These are phyloP conservation scores for Limnothrissa miodon DNA, from an alignment of 2,113 vertebrate genomes.

Conservation along the genomic window DNA sequence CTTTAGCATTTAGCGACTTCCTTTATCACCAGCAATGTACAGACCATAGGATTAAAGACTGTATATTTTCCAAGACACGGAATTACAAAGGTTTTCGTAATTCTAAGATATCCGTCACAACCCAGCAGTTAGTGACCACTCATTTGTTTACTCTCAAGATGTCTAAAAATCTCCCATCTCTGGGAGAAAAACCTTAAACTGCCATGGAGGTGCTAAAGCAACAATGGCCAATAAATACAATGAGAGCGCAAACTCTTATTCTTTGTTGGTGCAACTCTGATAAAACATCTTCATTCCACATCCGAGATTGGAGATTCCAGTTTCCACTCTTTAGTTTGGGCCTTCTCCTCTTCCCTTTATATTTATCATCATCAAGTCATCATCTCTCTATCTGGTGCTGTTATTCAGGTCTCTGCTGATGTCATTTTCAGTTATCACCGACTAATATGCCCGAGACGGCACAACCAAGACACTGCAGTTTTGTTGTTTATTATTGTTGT, in stretches of 20 bases:
- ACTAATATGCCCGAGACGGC: constrained; percentile 9
- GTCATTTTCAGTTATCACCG: not conserved
- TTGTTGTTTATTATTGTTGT: not conserved
- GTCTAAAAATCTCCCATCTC: not conserved
- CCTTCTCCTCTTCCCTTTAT: not conserved
- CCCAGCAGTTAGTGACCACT: not conserved
- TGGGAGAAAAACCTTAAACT: not conserved
- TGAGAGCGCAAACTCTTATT: not conserved
- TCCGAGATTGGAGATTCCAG: not conserved
- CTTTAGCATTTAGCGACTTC: not conserved
- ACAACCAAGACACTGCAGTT: constrained; percentile 8
- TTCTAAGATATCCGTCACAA: constrained; percentile 39
- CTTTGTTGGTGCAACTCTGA: not conserved
- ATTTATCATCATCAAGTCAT: not conserved
- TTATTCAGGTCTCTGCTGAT: constrained; percentile 25
- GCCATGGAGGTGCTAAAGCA: not conserved
- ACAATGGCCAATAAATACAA: not conserved
- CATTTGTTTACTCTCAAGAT: not conserved
- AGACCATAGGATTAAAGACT: not conserved
- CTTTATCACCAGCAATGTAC: constrained; percentile 14
- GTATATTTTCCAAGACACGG: constrained; percentile 40
- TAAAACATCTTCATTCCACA: not conserved
- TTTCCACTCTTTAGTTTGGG: not conserved
- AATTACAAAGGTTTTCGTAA: constrained; percentile 46
- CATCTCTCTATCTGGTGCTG: constrained; percentile 14